A percentile compares a stretch with the other conserved stretches of the same genome.
phyloP scores from a whole-genome alignment of 2,113 vertebrate species.

The Istiophorus platypterus region DNA sequence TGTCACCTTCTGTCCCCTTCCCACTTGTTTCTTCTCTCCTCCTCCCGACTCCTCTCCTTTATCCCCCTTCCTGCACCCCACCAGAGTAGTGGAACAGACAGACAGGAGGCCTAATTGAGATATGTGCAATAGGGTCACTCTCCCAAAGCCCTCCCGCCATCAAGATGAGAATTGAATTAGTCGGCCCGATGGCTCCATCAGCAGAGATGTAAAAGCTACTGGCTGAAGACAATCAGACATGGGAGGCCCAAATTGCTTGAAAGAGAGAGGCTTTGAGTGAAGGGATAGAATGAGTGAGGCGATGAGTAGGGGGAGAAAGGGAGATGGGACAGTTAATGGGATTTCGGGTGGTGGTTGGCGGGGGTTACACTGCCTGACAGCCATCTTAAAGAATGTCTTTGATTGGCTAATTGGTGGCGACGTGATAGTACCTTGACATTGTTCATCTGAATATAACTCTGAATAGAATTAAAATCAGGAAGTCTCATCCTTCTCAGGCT shows the following conservation, averaged over 20 bases:
- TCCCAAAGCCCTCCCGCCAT: slow-evolving; percentile 36
- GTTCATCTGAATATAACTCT: slow-evolving; percentile 21
- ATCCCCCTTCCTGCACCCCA: slow-evolving; percentile 33
- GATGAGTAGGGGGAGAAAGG: slow-evolving; percentile 35
- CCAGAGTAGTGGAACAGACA: slow-evolving; percentile 56
- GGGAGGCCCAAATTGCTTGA: slow-evolving; percentile 55
- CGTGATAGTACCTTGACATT: slow-evolving; percentile 13
- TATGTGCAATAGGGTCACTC: slow-evolving; percentile 71
- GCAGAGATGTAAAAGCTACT: slow-evolving; percentile 72
- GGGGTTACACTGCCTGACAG: slow-evolving; percentile 45
- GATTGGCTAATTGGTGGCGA: slow-evolving; percentile 50
- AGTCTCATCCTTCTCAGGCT: neutral
- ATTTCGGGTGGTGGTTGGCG: slow-evolving; percentile 48
- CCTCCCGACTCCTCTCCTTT: slow-evolving; percentile 11
- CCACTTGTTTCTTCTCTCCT: slow-evolving; percentile 17
- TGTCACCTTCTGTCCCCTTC: slow-evolving; percentile 51
- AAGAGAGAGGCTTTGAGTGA: slow-evolving; percentile 29
- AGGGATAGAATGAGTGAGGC: slow-evolving; percentile 35
- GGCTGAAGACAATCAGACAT: slow-evolving; percentile 73
- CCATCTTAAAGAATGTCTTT: slow-evolving; percentile 44
- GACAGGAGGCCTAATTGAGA: slow-evolving; percentile 78
- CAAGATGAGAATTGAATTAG: slow-evolving; percentile 79
- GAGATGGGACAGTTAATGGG: slow-evolving; percentile 56
- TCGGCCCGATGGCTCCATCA: slow-evolving; percentile 74
- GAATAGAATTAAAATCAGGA: slow-evolving; percentile 18